Evolutionary conservation across 2,797 vertebrate species (phyloP), one percentile per base, ranked within the genome.

Genomic region (Phoebastria nigripes): DNA sequence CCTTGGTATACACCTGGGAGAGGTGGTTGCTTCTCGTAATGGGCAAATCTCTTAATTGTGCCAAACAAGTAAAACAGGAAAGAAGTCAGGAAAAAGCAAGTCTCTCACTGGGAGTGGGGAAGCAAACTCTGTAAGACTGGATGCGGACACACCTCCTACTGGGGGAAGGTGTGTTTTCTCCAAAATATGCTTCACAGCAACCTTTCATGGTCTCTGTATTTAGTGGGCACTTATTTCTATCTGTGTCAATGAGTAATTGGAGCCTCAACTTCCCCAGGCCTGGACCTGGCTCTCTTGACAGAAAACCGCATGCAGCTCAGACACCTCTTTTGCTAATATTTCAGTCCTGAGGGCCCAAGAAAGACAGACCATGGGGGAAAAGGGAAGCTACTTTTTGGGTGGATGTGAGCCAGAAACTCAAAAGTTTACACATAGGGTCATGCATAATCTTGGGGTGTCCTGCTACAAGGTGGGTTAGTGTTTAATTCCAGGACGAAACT

Each of bases 131-230:
- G 17, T 28, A 66, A 35, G 17, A 82, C 33, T 67, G 56, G 47
- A 55, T 33, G 44, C 0, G 0, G 59, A 87, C 6, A 18, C 8
- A 42, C 55, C 12, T 74, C 4, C 0, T 33, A 47, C 21, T 24
- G 17, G 5, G 24, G n/a, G 6, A 81, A 61, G 14, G 12, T 56
- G 11, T 39, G 16, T 72, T 90, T 89, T 69, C 49, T 94, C 58
- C 59, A 81, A 86, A 81, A 58, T 37, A 65, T 2, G 13, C 14
- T 82, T 87, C 47, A 66, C 26, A 70, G 56, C 42, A 56, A 15
- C 13, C 33, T 77, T 83, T 44, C 24, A 39, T 5, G 12, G 35
- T 46, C 8, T 46, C 39, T 63, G 6, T 21, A 42, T 78, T 70
- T 39, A 77, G 17, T 33, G 11, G 35, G 31, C 31, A 87, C 25